Conservation (phyloP, 2,797 vertebrate genomes). For the Hyperoplus lanceolatus region DNA sequence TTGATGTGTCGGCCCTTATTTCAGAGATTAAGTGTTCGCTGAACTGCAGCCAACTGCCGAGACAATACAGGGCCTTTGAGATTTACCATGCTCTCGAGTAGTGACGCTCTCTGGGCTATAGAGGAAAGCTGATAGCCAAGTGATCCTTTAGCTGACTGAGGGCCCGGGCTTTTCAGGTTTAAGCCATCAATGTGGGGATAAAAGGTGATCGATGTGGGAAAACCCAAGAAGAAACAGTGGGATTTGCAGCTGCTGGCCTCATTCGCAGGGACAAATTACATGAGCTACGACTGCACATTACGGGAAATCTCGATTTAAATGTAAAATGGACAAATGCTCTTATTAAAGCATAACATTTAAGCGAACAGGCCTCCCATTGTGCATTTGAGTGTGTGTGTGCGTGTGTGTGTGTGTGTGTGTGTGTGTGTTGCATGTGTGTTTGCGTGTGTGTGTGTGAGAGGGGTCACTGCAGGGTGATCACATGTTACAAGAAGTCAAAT, state of each 20-base stretch:
- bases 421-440: background rate
- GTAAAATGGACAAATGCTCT: background rate
- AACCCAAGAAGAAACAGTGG: slow-evolving; percentile 44
- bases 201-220: slow-evolving; percentile 69
- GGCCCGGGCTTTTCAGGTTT: slow-evolving; percentile 59
- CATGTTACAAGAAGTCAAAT: slow-evolving; percentile 22
- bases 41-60: slow-evolving; percentile 70
- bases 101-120: slow-evolving; percentile 67
- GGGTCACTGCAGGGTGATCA: background rate
- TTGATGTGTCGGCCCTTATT: slow-evolving; percentile 76
- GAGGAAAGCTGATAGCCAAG: slow-evolving; percentile 73
- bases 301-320: slow-evolving; percentile 14
- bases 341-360: background rate
- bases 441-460: background rate
- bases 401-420: too few species aligned
- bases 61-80: slow-evolving; percentile 71
- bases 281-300: background rate
- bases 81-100: slow-evolving; percentile 73
- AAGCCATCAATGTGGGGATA: slow-evolving; percentile 55
- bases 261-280: slow-evolving; percentile 43
- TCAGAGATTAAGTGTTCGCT: slow-evolving; percentile 76
- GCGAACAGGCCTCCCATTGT: background rate
- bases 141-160: slow-evolving; percentile 69
- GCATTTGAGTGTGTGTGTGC: background rate
- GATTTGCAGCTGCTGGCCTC: slow-evolving; percentile 49